Evolutionary conservation across 2,113 vertebrate species (phyloP).

Genomic region (Periophthalmodon schlosseri): DNA sequence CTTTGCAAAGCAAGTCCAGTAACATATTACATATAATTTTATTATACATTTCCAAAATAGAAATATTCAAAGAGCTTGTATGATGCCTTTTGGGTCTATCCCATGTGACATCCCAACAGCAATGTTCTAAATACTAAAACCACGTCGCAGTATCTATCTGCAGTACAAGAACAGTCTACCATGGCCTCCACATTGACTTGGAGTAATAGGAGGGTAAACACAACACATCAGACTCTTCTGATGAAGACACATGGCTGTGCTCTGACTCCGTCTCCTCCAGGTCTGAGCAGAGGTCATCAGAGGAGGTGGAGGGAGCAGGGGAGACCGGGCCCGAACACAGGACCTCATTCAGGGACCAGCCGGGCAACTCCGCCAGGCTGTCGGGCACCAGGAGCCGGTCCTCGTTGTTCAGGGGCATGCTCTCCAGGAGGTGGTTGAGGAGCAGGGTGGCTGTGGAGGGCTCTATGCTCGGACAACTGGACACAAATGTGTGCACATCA

Average conservation of each 20-base stretch:
- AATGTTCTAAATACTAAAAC: not conserved
- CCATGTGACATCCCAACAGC: constrained; percentile 25
- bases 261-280: constrained; percentile 85
- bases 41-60: constrained; percentile 44
- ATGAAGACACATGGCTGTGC: constrained; percentile 70
- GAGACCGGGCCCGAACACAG: constrained; percentile 43
- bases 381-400: constrained; percentile 80
- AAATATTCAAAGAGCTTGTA: constrained; percentile 54
- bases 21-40: constrained; percentile 24
- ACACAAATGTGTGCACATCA: constrained; percentile 95
- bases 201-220: constrained; percentile 62
- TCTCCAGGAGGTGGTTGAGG: constrained; percentile 91
- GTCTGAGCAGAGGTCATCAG: constrained; percentile 85
- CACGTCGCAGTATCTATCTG: not conserved
- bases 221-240: constrained; percentile 62
- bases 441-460: constrained; percentile 85
- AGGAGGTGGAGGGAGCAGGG: constrained; percentile 66
- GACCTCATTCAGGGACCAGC: constrained; percentile 46
- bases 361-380: constrained; percentile 59
- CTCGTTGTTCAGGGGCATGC: constrained; percentile 87
- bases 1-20: constrained; percentile 32
- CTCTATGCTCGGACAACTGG: constrained; percentile 88
- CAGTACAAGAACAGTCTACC: constrained; percentile 73
- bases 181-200: constrained; percentile 91
- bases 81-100: constrained; percentile 26